phyloP scores from a whole-genome alignment of 1,140 invertebrate genomes.

The Halyomorpha halys region DNA sequence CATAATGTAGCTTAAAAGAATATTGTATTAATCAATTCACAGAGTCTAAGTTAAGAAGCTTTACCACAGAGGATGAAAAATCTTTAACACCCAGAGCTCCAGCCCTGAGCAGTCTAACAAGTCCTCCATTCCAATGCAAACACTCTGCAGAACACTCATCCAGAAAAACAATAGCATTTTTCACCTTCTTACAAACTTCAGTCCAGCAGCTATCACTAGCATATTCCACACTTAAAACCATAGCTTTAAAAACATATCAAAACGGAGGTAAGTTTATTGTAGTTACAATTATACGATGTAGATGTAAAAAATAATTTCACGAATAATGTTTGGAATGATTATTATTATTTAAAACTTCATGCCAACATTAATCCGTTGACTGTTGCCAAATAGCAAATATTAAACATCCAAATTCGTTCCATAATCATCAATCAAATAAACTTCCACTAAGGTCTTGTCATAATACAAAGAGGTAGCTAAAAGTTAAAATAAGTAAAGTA shows the following conservation, averaged over 20 bases:
- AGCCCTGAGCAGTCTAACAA: constrained; percentile 40
- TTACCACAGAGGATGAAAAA: constrained; percentile 50
- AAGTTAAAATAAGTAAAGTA: no score
- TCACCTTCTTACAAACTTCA: constrained; percentile 45
- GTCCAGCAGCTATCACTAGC: constrained; percentile 39
- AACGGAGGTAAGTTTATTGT: no score
- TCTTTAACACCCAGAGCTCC: constrained; percentile 46
- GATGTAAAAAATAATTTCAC: no score
- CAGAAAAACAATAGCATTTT: constrained; percentile 47
- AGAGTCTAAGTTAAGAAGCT: neutral
- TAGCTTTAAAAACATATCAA: neutral
- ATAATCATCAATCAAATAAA: no score
- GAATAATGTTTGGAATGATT: no score
- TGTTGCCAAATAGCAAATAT: no score
- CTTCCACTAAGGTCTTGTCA: no score
- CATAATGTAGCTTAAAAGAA: neutral
- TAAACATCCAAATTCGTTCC: no score
- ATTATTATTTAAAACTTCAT: no score
- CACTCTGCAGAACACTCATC: constrained; percentile 47
- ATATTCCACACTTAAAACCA: constrained; percentile 23
- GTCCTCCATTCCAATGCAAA: constrained; percentile 51
- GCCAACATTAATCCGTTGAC: no score
- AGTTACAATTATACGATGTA: no score
- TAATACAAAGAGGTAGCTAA: no score
- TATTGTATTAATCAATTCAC: neutral